These are phyloP conservation scores for Drepanosiphum platanoidis DNA, from an alignment of 2,888 invertebrate species.

Conservation along the genomic window DNA sequence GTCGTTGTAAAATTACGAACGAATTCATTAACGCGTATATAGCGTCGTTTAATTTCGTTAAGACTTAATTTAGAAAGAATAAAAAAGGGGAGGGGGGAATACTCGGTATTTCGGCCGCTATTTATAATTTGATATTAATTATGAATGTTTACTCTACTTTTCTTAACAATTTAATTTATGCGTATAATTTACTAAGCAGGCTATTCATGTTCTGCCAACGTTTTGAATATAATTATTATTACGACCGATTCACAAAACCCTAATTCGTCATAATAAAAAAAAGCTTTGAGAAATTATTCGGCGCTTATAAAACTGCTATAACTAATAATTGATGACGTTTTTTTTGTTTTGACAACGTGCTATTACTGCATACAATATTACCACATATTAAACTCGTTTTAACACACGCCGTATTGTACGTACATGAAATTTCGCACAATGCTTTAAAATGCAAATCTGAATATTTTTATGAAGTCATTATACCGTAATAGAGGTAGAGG, in stretches of 20 bases:
- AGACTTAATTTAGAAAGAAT: neutral
- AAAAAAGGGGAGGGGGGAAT: too few species aligned
- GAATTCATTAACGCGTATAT: neutral
- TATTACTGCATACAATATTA: neutral
- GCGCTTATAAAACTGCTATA: neutral
- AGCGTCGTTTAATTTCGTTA: neutral
- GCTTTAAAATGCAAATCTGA: neutral
- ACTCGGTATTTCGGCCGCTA: slow-evolving; percentile 5
- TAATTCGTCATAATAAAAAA: neutral
- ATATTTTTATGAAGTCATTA: neutral
- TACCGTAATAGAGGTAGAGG: neutral
- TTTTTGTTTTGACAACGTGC: neutral
- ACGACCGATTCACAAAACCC: slow-evolving; percentile 5
- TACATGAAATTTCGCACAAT: neutral
- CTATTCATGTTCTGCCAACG: neutral
- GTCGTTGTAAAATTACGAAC: neutral
- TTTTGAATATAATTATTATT: slow-evolving; percentile 27
- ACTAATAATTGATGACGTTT: slow-evolving; percentile 26
- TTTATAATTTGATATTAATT: slow-evolving; percentile 21
- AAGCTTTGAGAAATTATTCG: slow-evolving; percentile 3
- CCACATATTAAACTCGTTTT: neutral
- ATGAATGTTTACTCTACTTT: neutral
- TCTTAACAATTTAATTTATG: slow-evolving; percentile 25
- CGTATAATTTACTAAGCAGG: slow-evolving; percentile 23
- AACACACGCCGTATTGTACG: neutral